Percentiles rank a stretch among this genome's conserved stretches.
Evolutionary conservation across 2,888 invertebrate genomes (phyloP).

Genomic region (Leistus spinibarbis): DNA sequence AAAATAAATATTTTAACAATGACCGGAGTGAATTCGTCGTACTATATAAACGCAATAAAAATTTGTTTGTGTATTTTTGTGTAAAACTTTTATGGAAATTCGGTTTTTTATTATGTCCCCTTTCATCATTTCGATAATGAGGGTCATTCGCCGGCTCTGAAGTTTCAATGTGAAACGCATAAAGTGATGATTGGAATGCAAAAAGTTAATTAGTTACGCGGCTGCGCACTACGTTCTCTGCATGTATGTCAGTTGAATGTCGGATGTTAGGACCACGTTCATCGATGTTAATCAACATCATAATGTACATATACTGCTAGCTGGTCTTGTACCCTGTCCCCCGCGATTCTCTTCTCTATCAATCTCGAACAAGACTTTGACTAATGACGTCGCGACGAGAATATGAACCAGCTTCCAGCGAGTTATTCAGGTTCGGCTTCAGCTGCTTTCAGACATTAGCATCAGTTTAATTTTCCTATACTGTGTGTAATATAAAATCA

Average conservation of each 20-base stretch:
- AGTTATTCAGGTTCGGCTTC: not conserved
- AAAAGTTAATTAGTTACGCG: conserved; percentile 34
- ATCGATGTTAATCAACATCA: conserved; percentile 39
- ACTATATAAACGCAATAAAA: too few relatives aligned
- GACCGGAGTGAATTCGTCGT: not conserved
- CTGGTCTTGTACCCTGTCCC: not conserved
- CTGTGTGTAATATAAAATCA: not conserved
- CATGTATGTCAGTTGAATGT: conserved; percentile 4
- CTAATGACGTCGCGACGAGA: conserved; percentile 34
- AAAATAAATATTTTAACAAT: not conserved
- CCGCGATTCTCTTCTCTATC: not conserved
- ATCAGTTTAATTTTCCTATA: not conserved
- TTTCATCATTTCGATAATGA: conserved; percentile 31
- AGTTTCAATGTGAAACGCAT: conserved; percentile 17
- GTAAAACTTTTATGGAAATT: not conserved
- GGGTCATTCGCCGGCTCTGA: not conserved
- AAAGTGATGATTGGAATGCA: conserved; percentile 30
- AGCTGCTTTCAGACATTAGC: not conserved
- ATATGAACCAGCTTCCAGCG: not conserved
- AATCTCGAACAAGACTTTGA: conserved; percentile 34
- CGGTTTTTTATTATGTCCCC: not conserved
- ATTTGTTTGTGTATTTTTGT: too few relatives aligned
- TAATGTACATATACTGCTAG: conserved; percentile 30
- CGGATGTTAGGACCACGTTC: not conserved
- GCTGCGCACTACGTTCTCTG: not conserved